Percentiles rank a stretch among this genome's conserved stretches.
phyloP scores from a whole-genome alignment of 2,113 vertebrate genomes.

The Cisticola juncidis region DNA sequence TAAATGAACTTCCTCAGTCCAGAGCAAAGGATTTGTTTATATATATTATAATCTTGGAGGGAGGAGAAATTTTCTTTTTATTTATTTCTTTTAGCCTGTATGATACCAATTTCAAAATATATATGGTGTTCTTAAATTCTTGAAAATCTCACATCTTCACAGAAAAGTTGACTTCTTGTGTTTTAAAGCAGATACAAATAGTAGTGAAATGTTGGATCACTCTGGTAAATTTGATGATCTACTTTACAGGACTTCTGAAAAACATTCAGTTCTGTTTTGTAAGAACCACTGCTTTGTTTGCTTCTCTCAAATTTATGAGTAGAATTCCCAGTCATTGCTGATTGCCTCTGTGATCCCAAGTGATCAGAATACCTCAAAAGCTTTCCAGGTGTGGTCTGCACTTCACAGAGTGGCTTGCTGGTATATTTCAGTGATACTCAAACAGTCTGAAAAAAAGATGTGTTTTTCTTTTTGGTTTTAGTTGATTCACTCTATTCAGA shows the following conservation, averaged over 20 bases:
- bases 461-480: constrained; percentile 50
- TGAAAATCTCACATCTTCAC: background rate
- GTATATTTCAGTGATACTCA: background rate
- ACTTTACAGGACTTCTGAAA: background rate
- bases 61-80: background rate
- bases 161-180: background rate
- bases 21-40: background rate
- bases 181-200: background rate
- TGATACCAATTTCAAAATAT: background rate
- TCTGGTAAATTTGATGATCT: background rate
- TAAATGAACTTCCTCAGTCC: background rate
- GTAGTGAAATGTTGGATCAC: background rate
- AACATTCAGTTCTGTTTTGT: background rate
- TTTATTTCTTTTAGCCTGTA: background rate
- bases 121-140: background rate
- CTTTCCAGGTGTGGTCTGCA: background rate
- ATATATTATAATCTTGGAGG: background rate
- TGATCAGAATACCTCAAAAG: background rate
- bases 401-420: background rate
- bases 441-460: background rate
- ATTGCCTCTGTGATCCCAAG: background rate
- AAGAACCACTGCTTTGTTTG: background rate
- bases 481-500: constrained; percentile 79
- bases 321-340: background rate
- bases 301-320: background rate